phyloP scores from a whole-genome alignment of 2,888 invertebrate genomes.

The Agrotis exclamationis region DNA sequence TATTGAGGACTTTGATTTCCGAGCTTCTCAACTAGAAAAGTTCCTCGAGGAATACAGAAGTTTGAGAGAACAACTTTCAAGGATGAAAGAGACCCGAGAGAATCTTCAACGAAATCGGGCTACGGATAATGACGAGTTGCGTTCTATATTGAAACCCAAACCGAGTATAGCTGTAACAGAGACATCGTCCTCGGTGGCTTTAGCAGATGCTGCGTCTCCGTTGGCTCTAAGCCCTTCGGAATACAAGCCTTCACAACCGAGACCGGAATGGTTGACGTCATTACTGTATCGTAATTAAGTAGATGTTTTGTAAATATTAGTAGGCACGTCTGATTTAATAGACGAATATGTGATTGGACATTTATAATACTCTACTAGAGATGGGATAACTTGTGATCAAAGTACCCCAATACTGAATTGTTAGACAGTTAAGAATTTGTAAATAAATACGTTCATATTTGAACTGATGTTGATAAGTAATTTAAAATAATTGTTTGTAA shows the following conservation, averaged over 20 bases:
- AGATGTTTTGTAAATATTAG: constrained; percentile 67
- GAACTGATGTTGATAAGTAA: constrained; percentile 85
- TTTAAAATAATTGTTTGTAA: constrained; percentile 81
- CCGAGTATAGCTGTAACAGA: constrained; percentile 89
- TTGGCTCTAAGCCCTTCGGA: constrained; percentile 85
- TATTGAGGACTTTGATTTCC: constrained; percentile 93
- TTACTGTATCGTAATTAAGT: constrained; percentile 87
- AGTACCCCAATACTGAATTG: constrained; percentile 58
- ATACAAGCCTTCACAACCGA: constrained; percentile 83
- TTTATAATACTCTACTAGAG: constrained; percentile 56
- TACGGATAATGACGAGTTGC: constrained; percentile 88
- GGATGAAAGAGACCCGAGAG: constrained; percentile 95
- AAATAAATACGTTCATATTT: constrained; percentile 78
- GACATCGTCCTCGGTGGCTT: constrained; percentile 84
- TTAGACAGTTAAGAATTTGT: constrained; percentile 72
- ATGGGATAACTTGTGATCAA: constrained; percentile 44
- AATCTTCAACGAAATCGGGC: constrained; percentile 90
- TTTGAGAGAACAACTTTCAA: constrained; percentile 94
- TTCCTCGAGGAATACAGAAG: constrained; percentile 95
- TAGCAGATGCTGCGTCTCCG: constrained; percentile 85
- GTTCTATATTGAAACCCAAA: constrained; percentile 91
- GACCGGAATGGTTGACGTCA: constrained; percentile 86
- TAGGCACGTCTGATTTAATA: constrained; percentile 60
- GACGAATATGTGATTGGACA: constrained; percentile 65
- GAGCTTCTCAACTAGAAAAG: constrained; percentile 95